Conservation (phyloP, 2,888 invertebrate species). For the Pelosia muscerda region DNA sequence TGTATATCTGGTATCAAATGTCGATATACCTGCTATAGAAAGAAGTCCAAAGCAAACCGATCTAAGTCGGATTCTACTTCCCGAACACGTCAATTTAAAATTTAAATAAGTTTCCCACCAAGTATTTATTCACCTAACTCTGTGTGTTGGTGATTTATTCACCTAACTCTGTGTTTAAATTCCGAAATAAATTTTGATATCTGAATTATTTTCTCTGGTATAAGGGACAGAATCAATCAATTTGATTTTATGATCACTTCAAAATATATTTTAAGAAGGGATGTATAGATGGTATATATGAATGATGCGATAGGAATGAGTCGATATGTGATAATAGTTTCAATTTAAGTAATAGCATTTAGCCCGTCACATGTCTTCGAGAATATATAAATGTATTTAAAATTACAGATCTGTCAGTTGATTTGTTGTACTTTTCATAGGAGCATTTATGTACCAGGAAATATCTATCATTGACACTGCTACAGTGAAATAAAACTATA, state of each 20-base stretch:
- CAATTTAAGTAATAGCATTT: slow-evolving; percentile 66
- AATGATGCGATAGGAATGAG: slow-evolving; percentile 60
- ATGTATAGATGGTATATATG: slow-evolving; percentile 49
- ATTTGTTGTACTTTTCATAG: slow-evolving; percentile 70
- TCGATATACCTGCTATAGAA: neutral
- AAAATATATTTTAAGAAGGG: slow-evolving; percentile 38
- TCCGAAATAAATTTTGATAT: slow-evolving; percentile 3
- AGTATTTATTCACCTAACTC: slow-evolving; percentile 19
- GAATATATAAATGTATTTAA: slow-evolving; percentile 53
- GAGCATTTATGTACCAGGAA: slow-evolving; percentile 70
- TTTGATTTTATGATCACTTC: slow-evolving; percentile 18
- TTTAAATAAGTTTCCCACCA: neutral
- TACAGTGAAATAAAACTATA: too few species aligned
- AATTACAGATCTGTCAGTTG: slow-evolving; percentile 63
- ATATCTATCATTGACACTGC: neutral
- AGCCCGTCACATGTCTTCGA: slow-evolving; percentile 56
- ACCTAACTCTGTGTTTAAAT: slow-evolving; percentile 16
- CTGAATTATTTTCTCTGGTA: neutral
- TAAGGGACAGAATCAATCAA: slow-evolving; percentile 9
- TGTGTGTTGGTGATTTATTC: slow-evolving; percentile 38
- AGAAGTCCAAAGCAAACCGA: neutral
- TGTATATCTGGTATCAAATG: too few species aligned
- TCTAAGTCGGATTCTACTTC: neutral
- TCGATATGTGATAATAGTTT: slow-evolving; percentile 82
- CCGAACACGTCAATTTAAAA: neutral